phyloP scores from a whole-genome alignment of 2,113 vertebrate genomes.

The Acanthochromis polyacanthus region DNA sequence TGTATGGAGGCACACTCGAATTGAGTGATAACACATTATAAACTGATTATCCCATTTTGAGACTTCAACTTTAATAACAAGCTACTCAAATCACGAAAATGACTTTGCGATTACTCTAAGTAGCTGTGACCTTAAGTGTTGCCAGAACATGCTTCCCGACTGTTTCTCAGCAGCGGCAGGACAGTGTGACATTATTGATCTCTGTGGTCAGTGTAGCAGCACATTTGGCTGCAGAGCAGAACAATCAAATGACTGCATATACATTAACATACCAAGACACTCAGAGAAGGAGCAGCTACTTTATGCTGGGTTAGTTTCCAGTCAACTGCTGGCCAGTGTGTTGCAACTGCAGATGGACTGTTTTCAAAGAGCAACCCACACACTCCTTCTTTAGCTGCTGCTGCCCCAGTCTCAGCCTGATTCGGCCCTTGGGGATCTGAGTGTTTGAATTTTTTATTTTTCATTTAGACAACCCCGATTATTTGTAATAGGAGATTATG shows the following conservation, averaged over 20 bases:
- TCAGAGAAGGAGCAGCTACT: constrained; percentile 3
- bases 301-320: constrained; percentile 1
- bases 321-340: constrained; percentile 23
- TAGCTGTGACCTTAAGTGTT: constrained; percentile 7
- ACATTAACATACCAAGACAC: constrained; percentile 49
- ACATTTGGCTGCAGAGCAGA: constrained; percentile 53
- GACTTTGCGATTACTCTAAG: constrained; percentile 17
- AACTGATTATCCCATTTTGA: constrained; percentile 10
- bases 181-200: constrained; percentile 66
- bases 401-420: neutral
- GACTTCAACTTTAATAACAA: neutral
- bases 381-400: constrained; percentile 14
- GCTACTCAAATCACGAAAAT: neutral
- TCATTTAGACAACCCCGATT: neutral
- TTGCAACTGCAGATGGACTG: constrained; percentile 43
- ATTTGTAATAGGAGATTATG: constrained; percentile 8
- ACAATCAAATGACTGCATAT: constrained; percentile 43
- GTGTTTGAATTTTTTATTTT: constrained; percentile 37
- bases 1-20: constrained; percentile 1
- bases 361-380: constrained; percentile 44
- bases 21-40: neutral
- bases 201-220: constrained; percentile 41
- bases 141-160: constrained; percentile 18
- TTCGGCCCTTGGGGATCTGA: constrained; percentile 32
- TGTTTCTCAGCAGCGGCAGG: constrained; percentile 37